Evolutionary conservation across 2,888 invertebrate species (phyloP).

Genomic region (Copidosoma aretas): DNA sequence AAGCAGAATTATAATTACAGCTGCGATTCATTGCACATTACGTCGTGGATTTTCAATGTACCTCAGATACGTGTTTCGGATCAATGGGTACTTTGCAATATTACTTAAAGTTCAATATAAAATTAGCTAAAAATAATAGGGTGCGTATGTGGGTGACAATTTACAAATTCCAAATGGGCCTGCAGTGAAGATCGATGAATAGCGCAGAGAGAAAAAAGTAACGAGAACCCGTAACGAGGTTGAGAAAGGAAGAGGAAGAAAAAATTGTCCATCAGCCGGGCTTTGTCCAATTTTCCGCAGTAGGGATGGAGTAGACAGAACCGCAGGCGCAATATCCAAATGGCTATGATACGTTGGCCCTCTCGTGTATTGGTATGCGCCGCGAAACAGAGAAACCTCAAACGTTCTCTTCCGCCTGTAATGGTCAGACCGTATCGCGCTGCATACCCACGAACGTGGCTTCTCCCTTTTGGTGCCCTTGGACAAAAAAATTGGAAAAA

Average conservation of each 20-base stretch:
- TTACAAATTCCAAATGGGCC: no score
- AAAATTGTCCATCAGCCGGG: conserved; percentile 26
- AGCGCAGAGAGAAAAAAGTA: not conserved
- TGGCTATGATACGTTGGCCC: conserved; percentile 38
- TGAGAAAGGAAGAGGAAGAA: not conserved
- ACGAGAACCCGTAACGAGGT: not conserved
- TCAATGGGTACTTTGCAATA: not conserved
- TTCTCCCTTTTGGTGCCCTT: no score
- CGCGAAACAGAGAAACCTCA: conserved; percentile 15
- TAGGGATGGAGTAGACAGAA: conserved; percentile 18
- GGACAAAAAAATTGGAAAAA: no score
- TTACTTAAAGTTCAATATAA: no score
- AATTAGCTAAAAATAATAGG: no score
- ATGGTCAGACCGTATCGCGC: no score
- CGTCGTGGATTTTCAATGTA: not conserved
- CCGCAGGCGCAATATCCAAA: conserved; percentile 26
- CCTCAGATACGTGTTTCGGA: not conserved
- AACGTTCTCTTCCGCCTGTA: conserved; percentile 4
- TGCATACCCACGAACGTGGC: no score
- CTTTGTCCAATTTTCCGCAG: conserved; percentile 51
- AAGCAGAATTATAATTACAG: no score
- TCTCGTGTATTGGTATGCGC: no score
- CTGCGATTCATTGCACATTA: no score
- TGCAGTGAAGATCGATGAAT: not conserved
- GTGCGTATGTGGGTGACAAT: no score